Evolutionary conservation across 2,888 invertebrate species (phyloP).

Genomic region (Hyposoter dolosus): DNA sequence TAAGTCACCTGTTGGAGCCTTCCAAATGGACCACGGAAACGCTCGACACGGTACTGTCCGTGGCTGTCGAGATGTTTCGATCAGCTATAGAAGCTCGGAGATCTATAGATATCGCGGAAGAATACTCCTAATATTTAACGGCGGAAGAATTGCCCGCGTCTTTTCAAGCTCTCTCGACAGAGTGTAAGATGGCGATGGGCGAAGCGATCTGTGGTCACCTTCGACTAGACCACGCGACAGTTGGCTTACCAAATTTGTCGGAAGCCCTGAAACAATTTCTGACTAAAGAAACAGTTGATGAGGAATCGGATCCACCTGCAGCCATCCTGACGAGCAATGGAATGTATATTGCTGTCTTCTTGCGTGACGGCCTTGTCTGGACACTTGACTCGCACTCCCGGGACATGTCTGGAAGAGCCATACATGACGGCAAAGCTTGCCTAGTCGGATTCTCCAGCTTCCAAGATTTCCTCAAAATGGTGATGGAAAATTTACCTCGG

Average conservation of each 20-base stretch:
- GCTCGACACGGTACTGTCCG: background rate
- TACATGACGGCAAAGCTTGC: slow-evolving; percentile 21
- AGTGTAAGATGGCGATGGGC: background rate
- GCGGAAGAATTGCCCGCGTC: background rate
- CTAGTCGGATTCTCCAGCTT: background rate
- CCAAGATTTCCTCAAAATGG: background rate
- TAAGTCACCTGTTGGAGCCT: background rate
- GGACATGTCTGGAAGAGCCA: slow-evolving; percentile 12
- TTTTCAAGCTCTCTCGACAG: background rate
- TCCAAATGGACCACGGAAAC: background rate
- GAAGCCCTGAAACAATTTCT: background rate
- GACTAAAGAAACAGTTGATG: background rate
- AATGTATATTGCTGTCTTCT: background rate
- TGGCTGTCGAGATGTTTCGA: background rate
- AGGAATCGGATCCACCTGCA: background rate
- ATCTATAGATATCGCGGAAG: background rate
- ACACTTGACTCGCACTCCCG: slow-evolving; percentile 29
- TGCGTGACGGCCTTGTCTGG: slow-evolving; percentile 14
- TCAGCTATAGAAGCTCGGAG: background rate
- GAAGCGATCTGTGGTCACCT: background rate
- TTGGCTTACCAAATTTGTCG: background rate
- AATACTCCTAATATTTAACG: background rate
- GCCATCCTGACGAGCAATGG: slow-evolving; percentile 28
- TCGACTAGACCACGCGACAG: background rate
- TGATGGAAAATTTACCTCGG: slow-evolving; percentile 1